Percentiles rank a stretch among this genome's conserved stretches.
phyloP scores from a whole-genome alignment of 2,113 vertebrate species.

The Chamaetylas fuelleborni region DNA sequence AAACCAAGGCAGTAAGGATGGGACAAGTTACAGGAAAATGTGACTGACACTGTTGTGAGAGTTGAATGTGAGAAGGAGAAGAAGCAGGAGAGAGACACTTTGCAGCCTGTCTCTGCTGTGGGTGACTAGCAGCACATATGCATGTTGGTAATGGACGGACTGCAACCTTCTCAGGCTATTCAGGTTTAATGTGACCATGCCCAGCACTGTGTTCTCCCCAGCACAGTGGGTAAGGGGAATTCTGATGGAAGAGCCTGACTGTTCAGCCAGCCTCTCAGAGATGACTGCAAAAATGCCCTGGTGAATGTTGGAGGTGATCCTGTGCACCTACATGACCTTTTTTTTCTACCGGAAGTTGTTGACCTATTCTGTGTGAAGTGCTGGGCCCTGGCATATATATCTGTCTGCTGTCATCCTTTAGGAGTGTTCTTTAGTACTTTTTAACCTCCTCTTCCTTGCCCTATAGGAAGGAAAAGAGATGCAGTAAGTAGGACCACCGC shows the following conservation, averaged over 20 bases:
- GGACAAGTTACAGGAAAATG: neutral
- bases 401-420: neutral
- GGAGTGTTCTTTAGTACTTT: neutral
- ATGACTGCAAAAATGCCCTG: neutral
- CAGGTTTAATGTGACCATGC: neutral
- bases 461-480: constrained; percentile 71
- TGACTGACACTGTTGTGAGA: neutral
- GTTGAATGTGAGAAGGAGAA: neutral
- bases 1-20: neutral
- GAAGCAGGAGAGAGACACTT: neutral
- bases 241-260: neutral
- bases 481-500: constrained; percentile 51
- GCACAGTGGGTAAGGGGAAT: neutral
- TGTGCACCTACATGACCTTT: neutral
- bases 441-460: constrained; percentile 30
- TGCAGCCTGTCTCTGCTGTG: neutral
- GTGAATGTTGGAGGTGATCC: neutral
- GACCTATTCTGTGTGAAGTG: neutral
- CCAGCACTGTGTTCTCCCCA: neutral
- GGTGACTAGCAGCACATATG: neutral
- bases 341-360: neutral
- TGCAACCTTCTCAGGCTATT: neutral
- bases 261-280: neutral
- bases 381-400: neutral
- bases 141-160: neutral